Percentiles rank a stretch among this genome's conserved stretches.
Conservation (phyloP, 2,888 invertebrate genomes). For the Ephialtes manifestator region DNA sequence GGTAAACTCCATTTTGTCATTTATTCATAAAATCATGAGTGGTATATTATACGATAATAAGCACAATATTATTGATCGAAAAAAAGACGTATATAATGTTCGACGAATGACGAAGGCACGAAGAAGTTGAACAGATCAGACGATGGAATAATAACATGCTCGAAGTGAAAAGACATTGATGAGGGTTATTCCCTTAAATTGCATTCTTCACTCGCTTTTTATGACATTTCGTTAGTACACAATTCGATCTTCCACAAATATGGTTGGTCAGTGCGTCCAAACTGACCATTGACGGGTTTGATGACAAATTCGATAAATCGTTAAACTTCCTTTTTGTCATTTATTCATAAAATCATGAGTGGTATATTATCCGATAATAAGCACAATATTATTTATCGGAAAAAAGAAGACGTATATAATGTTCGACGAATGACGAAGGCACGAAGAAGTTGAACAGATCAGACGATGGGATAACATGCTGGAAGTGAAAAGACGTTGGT, state of each 20-base stretch:
- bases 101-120: background rate
- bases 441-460: background rate
- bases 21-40: background rate
- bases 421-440: background rate
- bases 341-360: background rate
- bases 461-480: slow-evolving; percentile 25
- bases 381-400: slow-evolving; percentile 4
- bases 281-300: background rate
- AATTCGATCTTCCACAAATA: too few relatives aligned
- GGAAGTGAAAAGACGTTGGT: slow-evolving; percentile 23
- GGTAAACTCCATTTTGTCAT: background rate
- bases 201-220: too few relatives aligned
- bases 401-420: background rate
- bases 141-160: slow-evolving; percentile 24
- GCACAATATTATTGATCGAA: slow-evolving; percentile 3
- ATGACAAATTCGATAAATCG: slow-evolving; percentile 11
- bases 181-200: too few relatives aligned
- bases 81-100: background rate
- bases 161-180: slow-evolving; percentile 21
- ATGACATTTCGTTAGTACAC: too few relatives aligned
- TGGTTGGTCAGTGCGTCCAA: too few relatives aligned
- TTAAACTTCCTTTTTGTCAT: slow-evolving; percentile 1
- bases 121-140: slow-evolving; percentile 6
- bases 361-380: slow-evolving; percentile 3
- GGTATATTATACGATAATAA: slow-evolving; percentile 4